Base-by-base conservation (phyloP, 2,888 invertebrate species). In the Serripes groenlandicus region DNA sequence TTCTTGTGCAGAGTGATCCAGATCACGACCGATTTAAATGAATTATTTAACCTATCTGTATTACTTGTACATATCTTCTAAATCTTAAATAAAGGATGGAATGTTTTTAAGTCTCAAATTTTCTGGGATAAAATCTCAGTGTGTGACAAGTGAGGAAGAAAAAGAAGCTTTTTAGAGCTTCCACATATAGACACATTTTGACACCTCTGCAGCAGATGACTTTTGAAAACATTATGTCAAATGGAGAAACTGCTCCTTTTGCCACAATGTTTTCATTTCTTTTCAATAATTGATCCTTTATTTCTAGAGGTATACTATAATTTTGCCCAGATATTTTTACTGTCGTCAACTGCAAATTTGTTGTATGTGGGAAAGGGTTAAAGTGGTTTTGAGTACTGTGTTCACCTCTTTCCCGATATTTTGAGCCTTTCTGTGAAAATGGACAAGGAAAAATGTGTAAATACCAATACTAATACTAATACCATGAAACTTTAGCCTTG, bases 1-100 rank as follows among this genome's bases (percentile, higher is more conserved):
- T 97, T 23, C 94, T 97, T 77, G 96, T 98, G 89, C 98, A 98
- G 95, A 96, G 96, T 9, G 98, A 98, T 75, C 91, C 92, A 7
- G 92, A 92, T 82, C 85, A 90, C 49, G 83, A 89, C 78, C 75
- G 91, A 84, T 93, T 92, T 64, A 79, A 70, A 26, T 26, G 23
- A n/a, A 26, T 23, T 54, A n/a, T 3, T 26, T n/a, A n/a, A n/a
- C n/a, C n/a, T n/a, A n/a, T n/a, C n/a, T n/a, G n/a, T n/a, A n/a
- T n/a, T n/a, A n/a, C n/a, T n/a, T n/a, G n/a, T n/a, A n/a, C n/a
- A n/a, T n/a, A n/a, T n/a, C n/a, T n/a, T n/a, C n/a, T n/a, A n/a
- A n/a, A n/a, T n/a, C n/a, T n/a, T n/a, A n/a, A n/a, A n/a, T n/a
- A n/a, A n/a, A n/a, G n/a, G n/a, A n/a, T n/a, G n/a, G n/a, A n/a